Conservation (phyloP, 92 coral and sea anemone species). For the Paramuricea clavata region DNA sequence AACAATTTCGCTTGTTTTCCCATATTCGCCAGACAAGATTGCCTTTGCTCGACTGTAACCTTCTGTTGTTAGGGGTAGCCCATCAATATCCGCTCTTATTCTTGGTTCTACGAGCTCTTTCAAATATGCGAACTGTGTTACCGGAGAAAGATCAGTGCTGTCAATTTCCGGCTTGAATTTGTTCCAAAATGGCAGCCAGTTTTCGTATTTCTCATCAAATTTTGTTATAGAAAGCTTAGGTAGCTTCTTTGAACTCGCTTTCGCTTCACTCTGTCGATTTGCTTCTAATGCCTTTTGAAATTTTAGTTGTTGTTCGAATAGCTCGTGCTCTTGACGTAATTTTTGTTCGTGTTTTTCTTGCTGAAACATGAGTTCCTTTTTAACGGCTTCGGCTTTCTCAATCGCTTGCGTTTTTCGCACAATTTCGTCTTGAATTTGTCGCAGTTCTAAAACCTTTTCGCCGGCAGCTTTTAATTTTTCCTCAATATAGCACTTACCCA, state of each 20-base stretch:
- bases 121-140: too few relatives aligned
- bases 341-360: conserved; percentile 4
- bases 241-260: conserved; percentile 19
- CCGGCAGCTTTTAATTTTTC: conserved; percentile 21
- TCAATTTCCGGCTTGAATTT: too few relatives aligned
- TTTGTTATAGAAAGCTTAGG: conserved; percentile 51
- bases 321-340: conserved; percentile 1
- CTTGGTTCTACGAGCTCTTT: too few relatives aligned
- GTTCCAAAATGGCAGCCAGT: conserved; percentile 58
- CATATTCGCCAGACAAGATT: too few relatives aligned
- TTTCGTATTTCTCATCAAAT: conserved; percentile 27
- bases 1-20: too few relatives aligned
- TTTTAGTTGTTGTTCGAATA: background rate
- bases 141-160: too few relatives aligned
- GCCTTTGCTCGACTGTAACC: too few relatives aligned
- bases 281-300: too few relatives aligned
- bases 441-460: background rate
- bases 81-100: too few relatives aligned
- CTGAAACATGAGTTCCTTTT: background rate
- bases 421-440: conserved; percentile 5
- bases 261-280: too few relatives aligned
- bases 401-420: background rate
- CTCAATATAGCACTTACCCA: conserved; percentile 8
- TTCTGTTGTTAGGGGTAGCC: too few relatives aligned
- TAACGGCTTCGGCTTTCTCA: background rate